Evolutionary conservation across 2,888 invertebrate genomes (phyloP), one percentile per base, ranked within the genome.

Genomic region (Anagyrus pseudococci): DNA sequence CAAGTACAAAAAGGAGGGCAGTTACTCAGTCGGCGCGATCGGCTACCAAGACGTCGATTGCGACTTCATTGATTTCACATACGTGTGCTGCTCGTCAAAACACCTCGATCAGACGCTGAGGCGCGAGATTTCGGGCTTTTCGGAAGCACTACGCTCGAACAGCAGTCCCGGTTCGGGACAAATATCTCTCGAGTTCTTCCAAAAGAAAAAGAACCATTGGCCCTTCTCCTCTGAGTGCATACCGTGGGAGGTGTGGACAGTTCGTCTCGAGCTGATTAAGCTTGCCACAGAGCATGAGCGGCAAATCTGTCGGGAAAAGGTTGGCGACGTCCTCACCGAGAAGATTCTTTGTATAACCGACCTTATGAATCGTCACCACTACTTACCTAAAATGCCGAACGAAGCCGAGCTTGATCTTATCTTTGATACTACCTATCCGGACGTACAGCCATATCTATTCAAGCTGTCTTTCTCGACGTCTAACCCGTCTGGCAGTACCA

Each of bases 171-270:
- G 85, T 20, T 84, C 83, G 62, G 94, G 94, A 3, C 93, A 94
- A 74, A 97, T 98, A 72, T 93, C 93, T 64, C 85, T 98, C 69
- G 97, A 98, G 82, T 98, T 98, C 84, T 97, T 93, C 83, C 95
- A 96, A 81, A 92, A 90, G 82, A 93, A 94, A 72, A 91, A 92
- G 74, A 89, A 89, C 58, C 88, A 93, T 57, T 97, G 97, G 96
- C 80, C 79, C 1, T 94, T 97, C 80, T 22, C 17, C 69, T 88
- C 92, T 7, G 97, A 98, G 78, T 92, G 92, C 77, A 93, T 94
- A 75, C 96, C 98, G 0, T 99, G 98, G 98, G 98, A 99, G 81
- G 94, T 98, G 59, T 99, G 98, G 98, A 97, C 96, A 37, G 88
- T 98, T 6, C 89, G 93, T 73, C 86, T 98, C 70, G 94, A 97